Evolutionary conservation across 2,888 invertebrate species (phyloP).

Genomic region (Apocheima hispidaria): DNA sequence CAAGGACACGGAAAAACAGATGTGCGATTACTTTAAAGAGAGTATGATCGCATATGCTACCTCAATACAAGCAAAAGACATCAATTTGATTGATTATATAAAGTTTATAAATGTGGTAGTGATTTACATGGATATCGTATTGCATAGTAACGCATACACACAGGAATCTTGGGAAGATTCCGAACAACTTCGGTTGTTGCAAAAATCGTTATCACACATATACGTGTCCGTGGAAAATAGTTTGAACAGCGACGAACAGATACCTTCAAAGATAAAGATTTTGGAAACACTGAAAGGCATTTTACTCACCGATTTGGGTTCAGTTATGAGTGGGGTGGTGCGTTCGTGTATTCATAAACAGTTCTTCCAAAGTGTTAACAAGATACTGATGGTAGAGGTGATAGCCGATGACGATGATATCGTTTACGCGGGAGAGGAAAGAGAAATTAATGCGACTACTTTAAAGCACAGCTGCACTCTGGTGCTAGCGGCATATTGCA

Average conservation of each 20-base stretch:
- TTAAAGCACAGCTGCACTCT: slow-evolving; percentile 68
- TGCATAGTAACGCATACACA: slow-evolving; percentile 56
- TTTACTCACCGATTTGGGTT: slow-evolving; percentile 58
- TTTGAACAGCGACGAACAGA: slow-evolving; percentile 56
- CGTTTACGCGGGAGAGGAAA: slow-evolving; percentile 63
- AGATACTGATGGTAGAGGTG: slow-evolving; percentile 61
- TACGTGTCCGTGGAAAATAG: slow-evolving; percentile 52
- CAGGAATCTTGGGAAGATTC: slow-evolving; percentile 50
- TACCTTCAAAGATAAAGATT: slow-evolving; percentile 57
- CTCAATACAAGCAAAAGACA: slow-evolving; percentile 30
- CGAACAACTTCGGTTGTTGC: slow-evolving; percentile 51
- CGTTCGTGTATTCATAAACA: slow-evolving; percentile 60
- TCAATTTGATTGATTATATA: slow-evolving; percentile 51
- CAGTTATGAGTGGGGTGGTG: slow-evolving; percentile 52
- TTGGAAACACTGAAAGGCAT: slow-evolving; percentile 59
- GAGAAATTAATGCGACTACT: slow-evolving; percentile 59
- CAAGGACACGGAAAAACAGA: slow-evolving; percentile 49
- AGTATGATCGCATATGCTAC: slow-evolving; percentile 35
- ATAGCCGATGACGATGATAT: slow-evolving; percentile 59
- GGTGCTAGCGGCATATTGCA: slow-evolving; percentile 72
- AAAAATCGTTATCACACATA: slow-evolving; percentile 54
- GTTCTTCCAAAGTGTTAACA: slow-evolving; percentile 68
- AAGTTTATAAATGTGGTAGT: slow-evolving; percentile 57
- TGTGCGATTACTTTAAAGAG: slow-evolving; percentile 54
- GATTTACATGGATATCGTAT: slow-evolving; percentile 58